phyloP scores from a whole-genome alignment of 2,888 invertebrate species.

The Pachliopta kotzebuea region DNA sequence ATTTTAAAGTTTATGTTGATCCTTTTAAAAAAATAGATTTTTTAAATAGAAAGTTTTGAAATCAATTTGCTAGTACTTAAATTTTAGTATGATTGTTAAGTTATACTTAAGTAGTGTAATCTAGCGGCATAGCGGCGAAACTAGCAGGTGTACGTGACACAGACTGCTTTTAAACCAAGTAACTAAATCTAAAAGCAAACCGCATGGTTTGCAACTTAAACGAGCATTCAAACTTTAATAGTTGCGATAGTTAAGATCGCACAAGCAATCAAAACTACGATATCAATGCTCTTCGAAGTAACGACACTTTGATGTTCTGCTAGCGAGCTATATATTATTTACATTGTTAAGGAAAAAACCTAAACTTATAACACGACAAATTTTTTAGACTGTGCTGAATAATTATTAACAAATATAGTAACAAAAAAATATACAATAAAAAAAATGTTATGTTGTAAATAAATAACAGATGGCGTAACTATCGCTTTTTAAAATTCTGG shows the following conservation, averaged over 20 bases:
- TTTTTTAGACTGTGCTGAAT: too few species aligned
- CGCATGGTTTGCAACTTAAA: conserved; percentile 5
- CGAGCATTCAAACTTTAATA: background rate
- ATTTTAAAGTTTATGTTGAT: background rate
- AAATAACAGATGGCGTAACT: too few species aligned
- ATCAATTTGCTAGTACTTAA: too few species aligned
- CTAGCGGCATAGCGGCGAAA: background rate
- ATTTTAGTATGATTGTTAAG: background rate
- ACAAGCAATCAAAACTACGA: background rate
- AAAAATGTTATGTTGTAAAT: too few species aligned
- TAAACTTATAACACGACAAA: too few species aligned
- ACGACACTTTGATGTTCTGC: background rate
- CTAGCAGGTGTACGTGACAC: background rate
- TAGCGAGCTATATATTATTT: too few species aligned
- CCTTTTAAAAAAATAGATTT: too few species aligned
- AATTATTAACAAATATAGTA: too few species aligned
- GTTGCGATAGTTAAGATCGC: background rate
- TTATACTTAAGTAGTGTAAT: background rate
- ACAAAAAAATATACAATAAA: too few species aligned
- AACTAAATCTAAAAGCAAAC: background rate
- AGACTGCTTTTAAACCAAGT: background rate
- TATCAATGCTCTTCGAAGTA: background rate
- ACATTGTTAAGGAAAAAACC: too few species aligned
- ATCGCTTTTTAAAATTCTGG: too few species aligned
- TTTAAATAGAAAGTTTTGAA: too few species aligned